Percentiles rank a stretch among this genome's conserved stretches.
These are phyloP conservation scores for Lepisosteus oculatus DNA, from an alignment of 2,113 vertebrate species.

Conservation along the genomic window DNA sequence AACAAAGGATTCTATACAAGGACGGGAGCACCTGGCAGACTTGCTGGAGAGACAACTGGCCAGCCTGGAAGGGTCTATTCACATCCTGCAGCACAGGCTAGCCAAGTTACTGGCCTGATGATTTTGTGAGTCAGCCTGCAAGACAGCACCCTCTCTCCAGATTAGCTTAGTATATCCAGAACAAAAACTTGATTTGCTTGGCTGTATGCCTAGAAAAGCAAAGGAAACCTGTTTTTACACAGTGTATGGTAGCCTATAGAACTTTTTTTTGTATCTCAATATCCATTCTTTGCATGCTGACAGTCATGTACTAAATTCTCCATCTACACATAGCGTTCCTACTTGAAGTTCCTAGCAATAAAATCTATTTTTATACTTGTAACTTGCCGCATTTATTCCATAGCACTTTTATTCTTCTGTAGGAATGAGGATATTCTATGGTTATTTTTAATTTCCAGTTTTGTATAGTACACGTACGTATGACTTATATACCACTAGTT, in stretches of 20 bases:
- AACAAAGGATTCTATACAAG: constrained; percentile 43
- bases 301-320: constrained; percentile 3
- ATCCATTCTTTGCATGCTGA: constrained; percentile 11
- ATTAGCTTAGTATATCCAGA: neutral
- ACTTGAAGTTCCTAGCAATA: constrained; percentile 11
- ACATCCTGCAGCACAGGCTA: constrained; percentile 54
- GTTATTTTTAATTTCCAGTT: too few relatives aligned
- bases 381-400: constrained; percentile 4
- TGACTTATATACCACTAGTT: too few relatives aligned
- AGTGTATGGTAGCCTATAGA: neutral
- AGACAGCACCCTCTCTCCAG: neutral
- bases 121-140: constrained; percentile 8
- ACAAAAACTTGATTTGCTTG: neutral
- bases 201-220: neutral
- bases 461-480: too few relatives aligned
- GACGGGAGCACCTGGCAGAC: constrained; percentile 40
- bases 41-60: constrained; percentile 57
- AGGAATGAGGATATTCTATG: too few relatives aligned
- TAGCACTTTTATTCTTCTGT: too few relatives aligned
- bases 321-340: constrained; percentile 23
- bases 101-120: constrained; percentile 48
- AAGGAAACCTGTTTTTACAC: neutral
- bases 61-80: constrained; percentile 52
- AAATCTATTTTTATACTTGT: constrained; percentile 29
- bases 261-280: constrained; percentile 6